phyloP scores from a whole-genome alignment of 2,797 vertebrate species.

The Sebastes matsubarae region DNA sequence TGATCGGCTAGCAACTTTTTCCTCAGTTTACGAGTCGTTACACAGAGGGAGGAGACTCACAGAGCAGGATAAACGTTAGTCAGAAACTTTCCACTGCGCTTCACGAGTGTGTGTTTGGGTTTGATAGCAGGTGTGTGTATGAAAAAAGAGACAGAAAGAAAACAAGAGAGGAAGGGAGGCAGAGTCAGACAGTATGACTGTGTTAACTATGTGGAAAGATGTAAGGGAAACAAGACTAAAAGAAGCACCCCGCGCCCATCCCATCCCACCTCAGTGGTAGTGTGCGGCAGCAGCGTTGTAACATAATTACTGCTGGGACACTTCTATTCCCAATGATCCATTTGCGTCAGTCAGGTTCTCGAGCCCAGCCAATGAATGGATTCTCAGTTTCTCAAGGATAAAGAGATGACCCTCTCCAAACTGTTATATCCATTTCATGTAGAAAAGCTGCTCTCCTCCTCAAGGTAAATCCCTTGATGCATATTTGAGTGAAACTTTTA shows the following conservation, averaged over 20 bases:
- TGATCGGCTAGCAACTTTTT: slow-evolving; percentile 54
- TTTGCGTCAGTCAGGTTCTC: slow-evolving; percentile 88
- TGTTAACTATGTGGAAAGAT: slow-evolving; percentile 75
- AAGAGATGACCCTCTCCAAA: slow-evolving; percentile 85
- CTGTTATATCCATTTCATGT: slow-evolving; percentile 86
- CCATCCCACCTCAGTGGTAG: slow-evolving; percentile 79
- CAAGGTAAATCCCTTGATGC: slow-evolving; percentile 76
- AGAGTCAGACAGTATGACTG: slow-evolving; percentile 52
- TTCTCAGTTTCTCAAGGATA: slow-evolving; percentile 90
- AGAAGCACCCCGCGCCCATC: slow-evolving; percentile 76
- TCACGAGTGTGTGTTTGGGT: slow-evolving; percentile 34
- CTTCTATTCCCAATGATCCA: slow-evolving; percentile 88
- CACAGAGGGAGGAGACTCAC: slow-evolving; percentile 29
- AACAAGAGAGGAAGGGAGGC: slow-evolving; percentile 24
- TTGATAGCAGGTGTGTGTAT: slow-evolving; percentile 46
- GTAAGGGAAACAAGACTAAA: slow-evolving; percentile 77
- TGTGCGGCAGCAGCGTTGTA: slow-evolving; percentile 84
- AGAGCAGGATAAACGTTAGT: slow-evolving; percentile 57
- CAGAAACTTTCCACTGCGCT: slow-evolving; percentile 64
- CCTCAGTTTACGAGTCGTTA: slow-evolving; percentile 43
- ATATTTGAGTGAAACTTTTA: slow-evolving; percentile 72
- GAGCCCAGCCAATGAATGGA: slow-evolving; percentile 85
- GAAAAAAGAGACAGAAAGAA: slow-evolving; percentile 25
- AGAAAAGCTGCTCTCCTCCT: slow-evolving; percentile 74
- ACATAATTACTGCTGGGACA: slow-evolving; percentile 89